Evolutionary conservation across 2,888 invertebrate genomes (phyloP).

Genomic region (Plutella xylostella): DNA sequence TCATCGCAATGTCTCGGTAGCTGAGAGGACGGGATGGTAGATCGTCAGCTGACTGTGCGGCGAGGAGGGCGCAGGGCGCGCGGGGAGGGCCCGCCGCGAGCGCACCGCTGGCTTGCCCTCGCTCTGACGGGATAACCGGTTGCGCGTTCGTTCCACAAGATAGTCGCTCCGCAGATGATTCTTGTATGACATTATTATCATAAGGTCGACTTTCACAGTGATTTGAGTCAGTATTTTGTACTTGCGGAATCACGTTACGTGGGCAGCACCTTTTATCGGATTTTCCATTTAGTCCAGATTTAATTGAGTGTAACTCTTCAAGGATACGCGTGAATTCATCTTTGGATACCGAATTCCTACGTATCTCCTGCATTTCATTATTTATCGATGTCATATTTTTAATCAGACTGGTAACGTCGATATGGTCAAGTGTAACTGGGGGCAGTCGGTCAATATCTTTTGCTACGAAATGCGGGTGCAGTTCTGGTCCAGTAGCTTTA

Average conservation of each 20-base stretch:
- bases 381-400: neutral
- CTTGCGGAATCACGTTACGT: neutral
- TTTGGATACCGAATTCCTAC: neutral
- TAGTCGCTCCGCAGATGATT: neutral
- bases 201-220: too few species aligned
- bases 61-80: neutral
- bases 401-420: neutral
- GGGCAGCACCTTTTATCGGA: neutral
- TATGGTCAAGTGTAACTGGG: neutral
- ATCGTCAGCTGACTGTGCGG: neutral
- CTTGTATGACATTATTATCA: too few species aligned
- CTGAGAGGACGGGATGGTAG: neutral
- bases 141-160: neutral
- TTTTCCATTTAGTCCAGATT: neutral
- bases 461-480: neutral
- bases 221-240: too few species aligned
- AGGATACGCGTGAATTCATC: neutral
- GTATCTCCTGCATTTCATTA: neutral
- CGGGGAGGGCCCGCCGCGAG: neutral
- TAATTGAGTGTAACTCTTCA: neutral
- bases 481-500: neutral
- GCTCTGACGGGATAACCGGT: neutral
- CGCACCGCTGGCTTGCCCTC: neutral
- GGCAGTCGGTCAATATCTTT: neutral
- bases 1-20: neutral